Evolutionary conservation across 2,113 vertebrate genomes (phyloP).

Genomic region (Oncorhynchus gorbuscha): DNA sequence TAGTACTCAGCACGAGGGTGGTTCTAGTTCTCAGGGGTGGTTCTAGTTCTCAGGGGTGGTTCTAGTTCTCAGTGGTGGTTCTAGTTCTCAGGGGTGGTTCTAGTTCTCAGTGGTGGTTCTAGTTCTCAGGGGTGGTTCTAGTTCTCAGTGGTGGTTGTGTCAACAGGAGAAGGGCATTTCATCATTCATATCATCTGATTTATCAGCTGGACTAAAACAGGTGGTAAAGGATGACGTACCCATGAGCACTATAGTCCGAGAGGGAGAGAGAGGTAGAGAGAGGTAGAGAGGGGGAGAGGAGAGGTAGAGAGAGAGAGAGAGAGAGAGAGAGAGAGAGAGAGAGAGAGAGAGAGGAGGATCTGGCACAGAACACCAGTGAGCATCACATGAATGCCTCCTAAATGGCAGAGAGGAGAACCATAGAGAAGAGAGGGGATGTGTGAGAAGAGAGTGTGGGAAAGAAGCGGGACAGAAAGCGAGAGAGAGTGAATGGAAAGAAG

Average conservation of each 20-base stretch:
- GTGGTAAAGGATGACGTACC: neutral
- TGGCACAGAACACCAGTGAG: constrained; percentile 1
- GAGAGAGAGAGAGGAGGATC: neutral
- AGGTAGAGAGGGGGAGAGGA: neutral
- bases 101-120: constrained; percentile 5
- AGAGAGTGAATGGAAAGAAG: neutral
- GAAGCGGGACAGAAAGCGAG: constrained; percentile 9
- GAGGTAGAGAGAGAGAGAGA: no score
- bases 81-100: neutral
- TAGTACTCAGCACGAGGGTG: no score
- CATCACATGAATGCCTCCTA: constrained; percentile 4
- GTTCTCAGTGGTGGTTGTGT: neutral
- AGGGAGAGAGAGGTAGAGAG: no score
- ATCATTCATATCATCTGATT: no score
- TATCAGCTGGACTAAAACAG: neutral
- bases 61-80: constrained; percentile 5
- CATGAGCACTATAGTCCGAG: no score
- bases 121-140: neutral
- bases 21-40: no score
- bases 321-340: no score
- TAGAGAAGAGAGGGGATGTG: neutral
- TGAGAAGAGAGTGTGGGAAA: constrained; percentile 3
- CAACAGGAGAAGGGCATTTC: no score
- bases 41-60: neutral
- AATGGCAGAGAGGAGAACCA: constrained; percentile 1